Base-by-base conservation (phyloP, 1,140 invertebrate species). In the Drosophila albomicans region DNA sequence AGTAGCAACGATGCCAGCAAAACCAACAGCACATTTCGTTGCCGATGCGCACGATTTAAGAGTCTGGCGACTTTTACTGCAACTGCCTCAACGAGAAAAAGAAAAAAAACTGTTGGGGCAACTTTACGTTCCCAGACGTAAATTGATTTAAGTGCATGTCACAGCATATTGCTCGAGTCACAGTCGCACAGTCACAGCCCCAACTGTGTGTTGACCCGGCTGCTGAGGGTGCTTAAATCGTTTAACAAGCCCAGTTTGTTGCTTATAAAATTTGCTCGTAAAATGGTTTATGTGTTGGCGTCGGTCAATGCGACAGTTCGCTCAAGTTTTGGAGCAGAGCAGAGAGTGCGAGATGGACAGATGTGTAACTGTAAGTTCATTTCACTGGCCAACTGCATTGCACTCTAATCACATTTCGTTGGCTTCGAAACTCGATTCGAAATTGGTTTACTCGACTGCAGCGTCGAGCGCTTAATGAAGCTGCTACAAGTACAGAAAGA, bases 71-170 rank as follows among this genome's bases (percentile, higher is more conserved):
- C 71, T 85, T 85, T 67, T 70, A 64, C 67, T 69, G 67, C 28
- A 62, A 16, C 38, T 67, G 49, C 45, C 58, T 41, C 52, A 15
- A 3, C 20, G 20, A 25, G 15, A 15, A 15, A 15, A 15, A 1
- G 15, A 15, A 25, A 25, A 20, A 25, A 25, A 46, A 61, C 65
- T 59, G 41, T 8, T 10, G 68, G 59, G 52, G 66, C 63, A 74
- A 76, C 66, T 69, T 74, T 86, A 79, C 71, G 69, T 30, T 56
- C 51, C 51, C 35, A 35, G 67, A 70, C 75, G 74, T 78, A 87
- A 88, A 88, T 88, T 88, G 85, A 88, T 88, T 88, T 88, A 88
- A 88, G 84, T 88, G 84, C 85, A 89, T 88, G 84, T 89, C 85
- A 52, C 68, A 84, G 77, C 84, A 88, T 84, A 80, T 88, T 82